These are phyloP conservation scores for Elgaria multicarinata DNA, from an alignment of 2,113 vertebrate genomes.

Conservation along the genomic window DNA sequence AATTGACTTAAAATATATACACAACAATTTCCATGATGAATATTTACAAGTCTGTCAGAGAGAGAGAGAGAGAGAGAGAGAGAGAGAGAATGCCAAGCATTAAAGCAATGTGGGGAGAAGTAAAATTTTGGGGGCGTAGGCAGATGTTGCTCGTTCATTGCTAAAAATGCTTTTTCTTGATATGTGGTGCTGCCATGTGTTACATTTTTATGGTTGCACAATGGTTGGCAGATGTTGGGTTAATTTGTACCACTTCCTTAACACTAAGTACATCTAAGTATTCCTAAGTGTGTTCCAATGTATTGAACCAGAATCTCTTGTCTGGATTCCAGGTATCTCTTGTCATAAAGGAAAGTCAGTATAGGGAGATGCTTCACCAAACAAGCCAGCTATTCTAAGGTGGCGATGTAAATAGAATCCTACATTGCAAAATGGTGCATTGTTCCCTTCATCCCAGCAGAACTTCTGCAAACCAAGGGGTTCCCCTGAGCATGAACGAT, in stretches of 20 bases:
- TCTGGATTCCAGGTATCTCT: background rate
- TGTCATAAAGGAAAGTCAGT: background rate
- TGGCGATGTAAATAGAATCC: background rate
- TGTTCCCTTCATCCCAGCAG: background rate
- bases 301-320: background rate
- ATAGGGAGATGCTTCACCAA: background rate
- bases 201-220: background rate
- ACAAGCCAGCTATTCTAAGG: background rate
- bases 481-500: background rate
- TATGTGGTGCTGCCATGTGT: background rate
- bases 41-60: slow-evolving; percentile 76
- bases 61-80: slow-evolving; percentile 19
- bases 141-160: background rate
- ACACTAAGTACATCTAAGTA: background rate
- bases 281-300: background rate
- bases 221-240: background rate
- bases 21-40: slow-evolving; percentile 69
- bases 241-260: background rate
- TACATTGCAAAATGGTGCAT: background rate
- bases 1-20: slow-evolving; percentile 79
- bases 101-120: background rate
- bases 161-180: background rate
- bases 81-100: background rate
- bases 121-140: background rate
- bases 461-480: background rate